Evolutionary conservation across 2,888 invertebrate genomes (phyloP), one percentile per base, ranked within the genome.

Genomic region (Eupithecia subfuscata): DNA sequence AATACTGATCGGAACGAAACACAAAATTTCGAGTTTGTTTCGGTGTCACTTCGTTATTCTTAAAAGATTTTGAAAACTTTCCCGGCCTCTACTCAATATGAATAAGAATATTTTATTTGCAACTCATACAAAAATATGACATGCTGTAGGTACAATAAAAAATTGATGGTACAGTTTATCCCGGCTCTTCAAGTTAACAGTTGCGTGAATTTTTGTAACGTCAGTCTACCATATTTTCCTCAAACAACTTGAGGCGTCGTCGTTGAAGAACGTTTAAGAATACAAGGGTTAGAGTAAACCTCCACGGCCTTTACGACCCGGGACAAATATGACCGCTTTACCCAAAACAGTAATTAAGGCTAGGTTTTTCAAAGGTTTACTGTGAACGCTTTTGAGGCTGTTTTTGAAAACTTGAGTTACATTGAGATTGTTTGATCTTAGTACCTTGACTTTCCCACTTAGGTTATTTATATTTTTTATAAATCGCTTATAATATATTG

Each of bases 291-390:
- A 56, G 22, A 22, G 52, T 22, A n/a, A 11, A 22, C 22, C 52
- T 56, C 52, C 52, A 56, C 22, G 52, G 52, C 52, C 72, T 71
- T 71, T 74, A n/a, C 74, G 81, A 81, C 82, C 70, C 64, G 74
- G 73, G 82, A 81, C 83, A 83, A 88, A 86, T 86, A 86, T 85
- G 85, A 84, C 84, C 84, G 79, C 74, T 81, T 82, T 83, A 84
- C 86, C 86, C 86, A 18, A 64, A 68, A 71, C 56, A 71, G 79
- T 80, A 81, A 82, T 84, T 82, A 83, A 77, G 79, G 82, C 82
- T 81, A 81, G 80, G 81, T 82, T 81, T 84, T 83, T 85, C 83
- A 77, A 74, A 81, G 79, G 78, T 77, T 56, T 22, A 22, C 52
- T 11, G 22, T 22, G 52, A 56, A 22, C 52, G 52, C 52, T 14